Evolutionary conservation across 1,140 invertebrate species (phyloP).

Genomic region (Drosophila lowei): DNA sequence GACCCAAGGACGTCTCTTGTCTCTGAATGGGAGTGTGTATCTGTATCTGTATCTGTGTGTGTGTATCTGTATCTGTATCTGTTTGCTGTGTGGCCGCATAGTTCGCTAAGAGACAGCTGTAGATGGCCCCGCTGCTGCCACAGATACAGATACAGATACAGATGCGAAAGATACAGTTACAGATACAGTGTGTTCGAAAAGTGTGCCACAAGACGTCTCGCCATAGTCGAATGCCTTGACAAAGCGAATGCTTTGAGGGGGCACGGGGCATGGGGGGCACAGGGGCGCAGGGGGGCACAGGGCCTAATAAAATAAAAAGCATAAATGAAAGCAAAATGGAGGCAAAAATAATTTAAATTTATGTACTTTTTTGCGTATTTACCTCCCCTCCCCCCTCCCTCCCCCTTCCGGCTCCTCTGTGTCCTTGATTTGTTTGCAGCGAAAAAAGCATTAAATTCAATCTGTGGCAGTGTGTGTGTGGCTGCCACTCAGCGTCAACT

Average conservation of each 20-base stretch:
- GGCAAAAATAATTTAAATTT: slow-evolving; percentile 77
- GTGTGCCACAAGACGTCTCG: slow-evolving; percentile 48
- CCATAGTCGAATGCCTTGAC: slow-evolving; percentile 31
- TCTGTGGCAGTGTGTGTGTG: slow-evolving; percentile 53
- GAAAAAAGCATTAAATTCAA: slow-evolving; percentile 77
- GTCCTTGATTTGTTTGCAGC: slow-evolving; percentile 58
- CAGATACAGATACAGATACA: slow-evolving; percentile 61
- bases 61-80: slow-evolving; percentile 22
- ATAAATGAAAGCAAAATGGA: slow-evolving; percentile 59
- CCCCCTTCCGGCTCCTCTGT: slow-evolving; percentile 39
- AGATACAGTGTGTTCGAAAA: slow-evolving; percentile 20
- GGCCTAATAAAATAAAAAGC: slow-evolving; percentile 70
- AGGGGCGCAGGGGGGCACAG: slow-evolving; percentile 6
- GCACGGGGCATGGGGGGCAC: slow-evolving; percentile 15
- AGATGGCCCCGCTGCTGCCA: slow-evolving; percentile 36
- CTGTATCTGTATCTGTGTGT: slow-evolving; percentile 18
- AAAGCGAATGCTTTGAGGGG: slow-evolving; percentile 20
- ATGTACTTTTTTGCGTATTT: slow-evolving; percentile 73
- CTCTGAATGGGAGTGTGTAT: slow-evolving; percentile 21
- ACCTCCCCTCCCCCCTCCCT: not conserved
- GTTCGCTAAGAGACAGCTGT: slow-evolving; percentile 71
- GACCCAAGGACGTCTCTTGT: slow-evolving; percentile 48
- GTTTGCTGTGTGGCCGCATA: slow-evolving; percentile 55
- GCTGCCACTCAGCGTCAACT: slow-evolving; percentile 75
- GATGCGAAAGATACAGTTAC: slow-evolving; percentile 33